Evolutionary conservation across 2,113 vertebrate species (phyloP).

Genomic region (Petaurus breviceps): DNA sequence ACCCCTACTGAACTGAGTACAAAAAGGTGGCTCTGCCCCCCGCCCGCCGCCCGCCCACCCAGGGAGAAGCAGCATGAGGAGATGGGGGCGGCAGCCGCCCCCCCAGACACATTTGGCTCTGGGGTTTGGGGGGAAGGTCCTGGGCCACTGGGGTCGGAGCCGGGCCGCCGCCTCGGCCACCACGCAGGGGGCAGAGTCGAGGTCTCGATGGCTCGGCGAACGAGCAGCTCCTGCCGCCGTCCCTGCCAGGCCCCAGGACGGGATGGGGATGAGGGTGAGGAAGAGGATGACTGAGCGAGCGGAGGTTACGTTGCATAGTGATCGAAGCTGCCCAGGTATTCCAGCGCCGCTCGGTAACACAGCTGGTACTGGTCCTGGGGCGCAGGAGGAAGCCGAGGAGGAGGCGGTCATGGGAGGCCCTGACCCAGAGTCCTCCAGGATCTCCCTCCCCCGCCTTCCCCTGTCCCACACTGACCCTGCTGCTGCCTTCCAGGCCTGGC

Average conservation of each 20-base stretch:
- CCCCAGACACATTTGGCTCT: conserved; percentile 57
- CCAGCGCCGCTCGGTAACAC: conserved; percentile 97
- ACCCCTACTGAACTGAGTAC: conserved; percentile 83
- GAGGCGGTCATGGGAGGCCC: not conserved
- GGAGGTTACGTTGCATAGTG: conserved; percentile 98
- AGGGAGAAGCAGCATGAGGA: conserved; percentile 85
- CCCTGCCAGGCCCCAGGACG: conserved; percentile 82
- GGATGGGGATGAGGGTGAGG: conserved; percentile 82
- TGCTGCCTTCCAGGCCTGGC: too few species aligned
- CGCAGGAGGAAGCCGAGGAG: not conserved
- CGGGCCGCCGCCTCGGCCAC: conserved; percentile 74
- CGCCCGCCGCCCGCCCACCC: conserved; percentile 81
- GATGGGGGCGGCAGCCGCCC: conserved; percentile 69
- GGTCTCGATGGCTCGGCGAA: conserved; percentile 90
- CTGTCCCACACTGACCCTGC: too few species aligned
- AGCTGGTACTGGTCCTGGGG: conserved; percentile 97
- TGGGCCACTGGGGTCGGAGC: conserved; percentile 83
- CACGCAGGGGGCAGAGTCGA: conserved; percentile 84
- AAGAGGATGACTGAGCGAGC: conserved; percentile 28
- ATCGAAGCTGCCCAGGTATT: conserved; percentile 99
- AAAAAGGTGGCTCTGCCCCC: conserved; percentile 77
- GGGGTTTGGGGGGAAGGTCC: conserved; percentile 82
- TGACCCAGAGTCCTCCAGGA: not conserved
- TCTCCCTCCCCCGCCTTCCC: not conserved
- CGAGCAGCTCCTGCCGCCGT: too few species aligned